Base-by-base conservation (phyloP, 2,113 vertebrate genomes). In the Gallinago jamesoni region DNA sequence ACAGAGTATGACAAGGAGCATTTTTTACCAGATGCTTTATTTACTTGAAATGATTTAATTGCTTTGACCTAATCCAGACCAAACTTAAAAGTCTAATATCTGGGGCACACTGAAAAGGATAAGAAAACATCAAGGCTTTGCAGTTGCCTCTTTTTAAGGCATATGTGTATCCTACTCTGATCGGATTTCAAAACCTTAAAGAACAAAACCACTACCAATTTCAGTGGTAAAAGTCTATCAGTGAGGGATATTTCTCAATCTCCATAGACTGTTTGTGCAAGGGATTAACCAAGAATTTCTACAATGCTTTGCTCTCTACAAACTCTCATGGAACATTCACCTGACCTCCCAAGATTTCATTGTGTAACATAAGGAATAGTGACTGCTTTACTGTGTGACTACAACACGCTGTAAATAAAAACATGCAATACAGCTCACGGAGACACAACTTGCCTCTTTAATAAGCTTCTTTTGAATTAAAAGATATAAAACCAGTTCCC, bases 11-110 rank as follows among this genome's bases (percentile, higher is more conserved):
- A 94, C 79, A 94, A 81, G 85, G 13, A 92, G 83, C 27, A 31
- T 77, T 94, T 86, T 93, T 87, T 67, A 93, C 45, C 75, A 96
- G 76, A 92, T 41, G 47, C 87, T 96, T 86, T 92, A 86, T 94
- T 96, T 96, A 95, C 82, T 95, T 68, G 56, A 81, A 90, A 84
- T 63, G 0, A 89, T 87, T 93, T 96, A 96, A 96, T 90, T 95
- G 94, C 79, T 94, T 88, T 78, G 85, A 94, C 73, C 80, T 88
- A 95, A 92, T 81, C 56, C 47, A 93, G 76, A 93, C 45, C 43
- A 52, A 52, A 39, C 7, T 64, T 78, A 75, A 47, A 85, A 74
- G 23, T 67, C 64, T 52, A 84, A 70, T 84, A 73, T 47, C 23
- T 83, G 28, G 28, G 64, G 24, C 14, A 14, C 43, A 92, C 33